Evolutionary conservation across 2,113 vertebrate genomes (phyloP), one percentile per base, ranked within the genome.

Genomic region (Lophius piscatorius): DNA sequence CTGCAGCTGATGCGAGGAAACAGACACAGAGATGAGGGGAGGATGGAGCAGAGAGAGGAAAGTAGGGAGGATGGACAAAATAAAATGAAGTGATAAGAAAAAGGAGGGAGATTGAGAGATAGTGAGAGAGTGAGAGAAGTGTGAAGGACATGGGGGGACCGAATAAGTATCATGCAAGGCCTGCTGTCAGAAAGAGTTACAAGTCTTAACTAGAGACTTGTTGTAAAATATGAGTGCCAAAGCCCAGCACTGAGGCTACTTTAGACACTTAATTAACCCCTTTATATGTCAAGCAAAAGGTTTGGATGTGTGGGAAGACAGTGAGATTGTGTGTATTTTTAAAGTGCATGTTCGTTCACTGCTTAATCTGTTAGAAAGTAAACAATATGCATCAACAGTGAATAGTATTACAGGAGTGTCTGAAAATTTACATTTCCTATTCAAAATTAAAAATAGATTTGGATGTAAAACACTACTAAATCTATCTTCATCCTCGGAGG

Each of bases 191-290:
- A 10, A 57, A 75, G 65, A 60, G 67, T 63, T 46, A 51, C 35
- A 62, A 66, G 73, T 70, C 31, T 31, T 70, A 85, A 80, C 79
- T 67, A 71, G 78, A 82, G 85, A 80, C 69, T 83, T 80, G 78
- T 86, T 85, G 81, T 47, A 16, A 74, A 49, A 81, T 71, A 89
- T 81, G 72, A 86, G 81, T 89, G 84, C 84, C 70, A 86, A 82
- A 74, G 50, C 56, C 63, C 26, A 36, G 54, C 51, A 59, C 59
- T 52, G 64, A 59, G 39, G 41, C 75, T 78, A 61, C 56, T 86
- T 86, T 83, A 84, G 75, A 87, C 80, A 87, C 80, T 84, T 88
- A 83, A 87, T 91, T 89, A 89, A 89, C 84, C 85, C 87, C 64
- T 54, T 75, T 76, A 81, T 71, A 70, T 34, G 4, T 61, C 55